phyloP scores from a whole-genome alignment of 1,140 invertebrate genomes.

The Drosophila ercepeae region DNA sequence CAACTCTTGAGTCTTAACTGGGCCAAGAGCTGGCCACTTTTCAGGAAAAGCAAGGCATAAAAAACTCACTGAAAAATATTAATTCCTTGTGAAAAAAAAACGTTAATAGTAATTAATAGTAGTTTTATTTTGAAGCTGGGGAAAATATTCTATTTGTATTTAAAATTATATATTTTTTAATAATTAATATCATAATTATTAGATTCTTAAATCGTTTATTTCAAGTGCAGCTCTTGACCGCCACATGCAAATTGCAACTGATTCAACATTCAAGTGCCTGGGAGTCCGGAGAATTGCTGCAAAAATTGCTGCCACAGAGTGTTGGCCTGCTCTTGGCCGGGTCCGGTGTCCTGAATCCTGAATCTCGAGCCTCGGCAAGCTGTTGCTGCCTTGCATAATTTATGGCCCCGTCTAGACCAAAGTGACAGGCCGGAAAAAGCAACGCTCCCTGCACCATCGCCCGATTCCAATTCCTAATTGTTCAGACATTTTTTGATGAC shows the following conservation, averaged over 20 bases:
- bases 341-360: neutral
- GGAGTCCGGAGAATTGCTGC: constrained; percentile 1
- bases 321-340: constrained; percentile 11
- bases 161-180: neutral
- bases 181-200: neutral
- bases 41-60: neutral
- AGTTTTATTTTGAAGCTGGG: no score
- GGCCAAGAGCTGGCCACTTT: constrained; percentile 60
- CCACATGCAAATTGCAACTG: constrained; percentile 75
- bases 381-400: constrained; percentile 67
- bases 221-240: constrained; percentile 32
- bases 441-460: neutral
- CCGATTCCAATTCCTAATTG: constrained; percentile 51
- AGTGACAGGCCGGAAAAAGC: constrained; percentile 54
- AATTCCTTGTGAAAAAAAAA: no score
- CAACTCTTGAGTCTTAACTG: constrained; percentile 49
- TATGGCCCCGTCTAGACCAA: constrained; percentile 70
- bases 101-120: no score
- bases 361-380: constrained; percentile 30
- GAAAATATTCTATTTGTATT: no score
- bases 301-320: constrained; percentile 51
- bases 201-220: neutral
- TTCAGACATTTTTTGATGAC: constrained; percentile 54
- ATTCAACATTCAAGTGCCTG: constrained; percentile 65
- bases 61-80: neutral